Percentiles rank a stretch among this genome's conserved stretches.
Evolutionary conservation across 2,113 vertebrate genomes (phyloP).

Genomic region (Urocolius indicus): DNA sequence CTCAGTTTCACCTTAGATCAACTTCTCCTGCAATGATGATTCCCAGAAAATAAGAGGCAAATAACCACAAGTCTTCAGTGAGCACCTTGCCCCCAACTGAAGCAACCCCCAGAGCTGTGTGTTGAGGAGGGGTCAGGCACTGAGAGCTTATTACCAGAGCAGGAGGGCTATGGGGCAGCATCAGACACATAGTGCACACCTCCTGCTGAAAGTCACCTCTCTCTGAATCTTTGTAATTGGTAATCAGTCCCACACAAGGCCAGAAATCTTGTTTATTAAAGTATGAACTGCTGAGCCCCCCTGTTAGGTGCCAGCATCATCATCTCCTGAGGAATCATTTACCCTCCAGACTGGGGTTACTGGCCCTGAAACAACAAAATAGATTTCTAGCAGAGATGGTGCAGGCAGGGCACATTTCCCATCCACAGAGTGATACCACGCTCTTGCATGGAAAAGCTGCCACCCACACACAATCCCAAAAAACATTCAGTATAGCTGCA

Average conservation of each 20-base stretch:
- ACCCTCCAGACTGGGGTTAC: neutral
- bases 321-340: neutral
- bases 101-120: neutral
- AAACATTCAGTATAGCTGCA: neutral
- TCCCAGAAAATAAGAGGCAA: neutral
- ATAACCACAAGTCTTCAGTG: neutral
- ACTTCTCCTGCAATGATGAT: neutral
- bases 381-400: neutral
- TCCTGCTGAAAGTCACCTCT: neutral
- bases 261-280: slow-evolving; percentile 13
- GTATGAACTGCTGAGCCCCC: neutral
- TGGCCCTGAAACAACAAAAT: neutral
- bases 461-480: neutral
- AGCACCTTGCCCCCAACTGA: neutral
- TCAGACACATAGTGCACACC: neutral
- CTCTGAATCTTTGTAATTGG: neutral
- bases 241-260: neutral
- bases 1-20: neutral
- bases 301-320: neutral
- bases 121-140: neutral
- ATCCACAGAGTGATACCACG: neutral
- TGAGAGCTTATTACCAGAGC: neutral
- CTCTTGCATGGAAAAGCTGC: neutral
- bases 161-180: neutral
- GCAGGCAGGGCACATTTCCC: neutral